phyloP scores from a whole-genome alignment of 2,113 vertebrate genomes.

The Heteronetta atricapilla region DNA sequence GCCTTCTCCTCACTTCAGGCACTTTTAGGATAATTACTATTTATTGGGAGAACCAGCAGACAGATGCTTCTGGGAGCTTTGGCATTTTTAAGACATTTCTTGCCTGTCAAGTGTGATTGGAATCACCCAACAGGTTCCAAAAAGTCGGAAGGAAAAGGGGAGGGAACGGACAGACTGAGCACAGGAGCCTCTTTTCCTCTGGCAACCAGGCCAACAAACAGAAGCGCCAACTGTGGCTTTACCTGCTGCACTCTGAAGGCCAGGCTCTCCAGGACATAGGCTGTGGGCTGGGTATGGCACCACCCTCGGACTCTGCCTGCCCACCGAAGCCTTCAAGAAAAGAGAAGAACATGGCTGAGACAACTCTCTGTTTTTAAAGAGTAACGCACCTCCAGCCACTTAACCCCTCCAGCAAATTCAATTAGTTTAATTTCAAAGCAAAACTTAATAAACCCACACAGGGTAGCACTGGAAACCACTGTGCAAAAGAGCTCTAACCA shows the following conservation, averaged over 20 bases:
- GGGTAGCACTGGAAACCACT: neutral
- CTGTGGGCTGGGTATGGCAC: slow-evolving; percentile 63
- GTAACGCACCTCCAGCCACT: neutral
- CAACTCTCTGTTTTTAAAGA: neutral
- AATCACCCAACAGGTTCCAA: neutral
- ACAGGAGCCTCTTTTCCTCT: neutral
- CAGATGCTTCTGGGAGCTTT: neutral
- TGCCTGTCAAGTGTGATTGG: neutral
- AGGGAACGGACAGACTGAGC: neutral
- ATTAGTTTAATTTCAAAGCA: neutral
- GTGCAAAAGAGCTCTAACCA: neutral
- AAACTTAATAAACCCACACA: neutral
- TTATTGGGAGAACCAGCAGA: neutral
- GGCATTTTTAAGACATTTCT: neutral
- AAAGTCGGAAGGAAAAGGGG: neutral
- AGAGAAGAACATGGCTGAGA: neutral
- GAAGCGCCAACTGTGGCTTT: neutral
- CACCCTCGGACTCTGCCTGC: slow-evolving; percentile 74
- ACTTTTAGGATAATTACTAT: neutral
- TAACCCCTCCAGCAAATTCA: neutral
- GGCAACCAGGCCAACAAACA: neutral
- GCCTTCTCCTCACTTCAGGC: neutral
- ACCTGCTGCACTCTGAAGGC: slow-evolving; percentile 77
- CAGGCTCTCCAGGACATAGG: slow-evolving; percentile 71
- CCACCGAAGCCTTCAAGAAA: slow-evolving; percentile 72